These are phyloP conservation scores for Scalopus aquaticus DNA, from an alignment of 2,113 vertebrate species.

Conservation along the genomic window DNA sequence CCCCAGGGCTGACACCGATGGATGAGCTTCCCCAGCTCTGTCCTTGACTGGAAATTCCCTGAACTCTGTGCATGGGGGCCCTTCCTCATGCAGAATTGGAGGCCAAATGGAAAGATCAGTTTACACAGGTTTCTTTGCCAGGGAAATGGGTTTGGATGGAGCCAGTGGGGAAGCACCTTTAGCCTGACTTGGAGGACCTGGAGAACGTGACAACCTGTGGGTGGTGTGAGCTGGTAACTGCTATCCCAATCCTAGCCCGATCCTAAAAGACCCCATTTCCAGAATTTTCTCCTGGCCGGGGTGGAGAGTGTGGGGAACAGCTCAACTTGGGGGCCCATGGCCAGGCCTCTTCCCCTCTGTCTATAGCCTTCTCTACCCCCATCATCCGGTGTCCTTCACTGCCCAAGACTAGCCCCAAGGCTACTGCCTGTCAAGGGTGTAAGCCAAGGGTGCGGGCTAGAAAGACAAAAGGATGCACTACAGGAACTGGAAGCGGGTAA, in stretches of 20 bases:
- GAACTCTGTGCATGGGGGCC: neutral
- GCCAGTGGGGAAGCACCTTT: neutral
- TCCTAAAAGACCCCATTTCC: neutral
- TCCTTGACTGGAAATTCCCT: neutral
- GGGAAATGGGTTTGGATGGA: neutral
- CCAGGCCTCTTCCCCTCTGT: neutral
- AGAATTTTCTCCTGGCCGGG: neutral
- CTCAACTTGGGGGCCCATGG: too few species aligned
- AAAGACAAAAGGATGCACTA: neutral
- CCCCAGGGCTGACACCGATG: neutral
- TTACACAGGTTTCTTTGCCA: neutral
- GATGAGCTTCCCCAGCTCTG: neutral
- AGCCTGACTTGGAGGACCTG: neutral
- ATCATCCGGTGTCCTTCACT: neutral
- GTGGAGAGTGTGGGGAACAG: neutral
- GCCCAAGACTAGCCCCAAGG: neutral
- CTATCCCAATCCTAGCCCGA: neutral
- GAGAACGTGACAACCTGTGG: neutral
- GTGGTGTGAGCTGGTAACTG: neutral
- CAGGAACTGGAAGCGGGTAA: neutral
- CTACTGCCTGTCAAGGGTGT: neutral
- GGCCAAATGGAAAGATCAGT: neutral
- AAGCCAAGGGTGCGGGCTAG: neutral
- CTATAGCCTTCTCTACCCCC: neutral
- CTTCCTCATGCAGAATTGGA: neutral